Conservation (phyloP, 1,140 invertebrate species). For the Anagrus nilaparvatae region DNA sequence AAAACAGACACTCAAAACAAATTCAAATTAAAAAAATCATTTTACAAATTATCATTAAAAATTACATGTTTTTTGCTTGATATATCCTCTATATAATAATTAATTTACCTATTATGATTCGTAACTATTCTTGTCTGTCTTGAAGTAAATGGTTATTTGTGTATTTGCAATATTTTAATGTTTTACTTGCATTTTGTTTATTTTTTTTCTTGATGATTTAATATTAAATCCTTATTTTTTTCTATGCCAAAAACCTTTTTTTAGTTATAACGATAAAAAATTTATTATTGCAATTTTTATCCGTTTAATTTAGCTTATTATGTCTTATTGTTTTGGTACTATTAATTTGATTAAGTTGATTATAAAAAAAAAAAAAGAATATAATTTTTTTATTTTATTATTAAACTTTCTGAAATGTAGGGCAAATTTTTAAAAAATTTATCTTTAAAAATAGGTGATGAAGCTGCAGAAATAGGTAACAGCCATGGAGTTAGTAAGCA, state of each 20-base stretch:
- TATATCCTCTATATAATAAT: constrained; percentile 5
- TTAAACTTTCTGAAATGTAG: constrained; percentile 10
- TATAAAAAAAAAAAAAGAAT: not conserved
- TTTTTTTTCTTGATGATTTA: constrained; percentile 8
- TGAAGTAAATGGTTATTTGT: constrained; percentile 13
- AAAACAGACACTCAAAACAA: too few relatives aligned
- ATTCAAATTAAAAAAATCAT: constrained; percentile 18
- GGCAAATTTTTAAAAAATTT: not conserved
- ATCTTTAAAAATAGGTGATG: constrained; percentile 46
- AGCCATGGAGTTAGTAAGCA: constrained; percentile 42
- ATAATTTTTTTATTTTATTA: constrained; percentile 18
- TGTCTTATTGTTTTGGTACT: not conserved
- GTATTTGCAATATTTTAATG: constrained; percentile 12
- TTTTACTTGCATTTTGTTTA: constrained; percentile 14
- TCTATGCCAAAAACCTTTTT: too few relatives aligned
- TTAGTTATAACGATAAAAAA: not conserved
- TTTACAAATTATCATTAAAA: constrained; percentile 18
- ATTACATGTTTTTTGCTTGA: constrained; percentile 13
- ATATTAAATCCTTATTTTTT: constrained; percentile 7
- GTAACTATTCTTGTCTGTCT: constrained; percentile 13
- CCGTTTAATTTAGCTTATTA: not conserved
- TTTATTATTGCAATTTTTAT: not conserved
- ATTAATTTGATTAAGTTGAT: not conserved
- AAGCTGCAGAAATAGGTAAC: constrained; percentile 54
- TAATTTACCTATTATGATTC: constrained; percentile 7